Conservation (phyloP, 2,888 invertebrate species). For the Platypus cylindrus region DNA sequence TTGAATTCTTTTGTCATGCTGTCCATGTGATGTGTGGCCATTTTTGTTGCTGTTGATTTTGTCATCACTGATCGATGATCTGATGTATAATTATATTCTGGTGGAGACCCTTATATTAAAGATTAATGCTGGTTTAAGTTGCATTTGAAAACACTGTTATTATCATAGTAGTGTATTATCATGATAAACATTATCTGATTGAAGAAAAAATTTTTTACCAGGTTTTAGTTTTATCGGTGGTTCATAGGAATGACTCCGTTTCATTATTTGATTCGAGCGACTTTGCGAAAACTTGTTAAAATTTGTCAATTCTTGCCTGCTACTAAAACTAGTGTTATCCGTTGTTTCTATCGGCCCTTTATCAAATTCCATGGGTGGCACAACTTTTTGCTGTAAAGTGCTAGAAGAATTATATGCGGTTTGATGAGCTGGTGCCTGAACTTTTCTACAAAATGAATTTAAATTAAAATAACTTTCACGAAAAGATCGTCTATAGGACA, state of each 20-base stretch:
- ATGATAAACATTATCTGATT: not conserved
- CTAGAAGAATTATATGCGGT: slow-evolving; percentile 1
- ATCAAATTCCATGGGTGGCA: slow-evolving; percentile 51
- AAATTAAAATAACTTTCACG: not conserved
- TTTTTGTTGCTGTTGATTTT: slow-evolving; percentile 35
- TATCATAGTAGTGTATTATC: too few species aligned
- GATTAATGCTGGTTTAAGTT: not conserved
- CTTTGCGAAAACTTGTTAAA: slow-evolving; percentile 26
- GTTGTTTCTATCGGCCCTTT: slow-evolving; percentile 35
- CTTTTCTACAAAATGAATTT: slow-evolving; percentile 28
- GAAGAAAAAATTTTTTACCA: slow-evolving; percentile 20
- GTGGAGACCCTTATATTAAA: slow-evolving; percentile 36
- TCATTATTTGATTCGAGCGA: slow-evolving; percentile 24
- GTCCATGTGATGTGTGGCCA: slow-evolving; percentile 49
- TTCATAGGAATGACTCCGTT: slow-evolving; percentile 25
- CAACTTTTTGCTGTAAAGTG: slow-evolving; percentile 30
- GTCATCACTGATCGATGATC: slow-evolving; percentile 30
- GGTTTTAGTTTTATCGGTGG: slow-evolving; percentile 33
- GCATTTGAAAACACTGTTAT: too few species aligned
- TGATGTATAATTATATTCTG: slow-evolving; percentile 44
- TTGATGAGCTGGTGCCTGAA: slow-evolving; percentile 43
- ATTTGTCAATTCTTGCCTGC: slow-evolving; percentile 16
- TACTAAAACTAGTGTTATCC: slow-evolving; percentile 18
- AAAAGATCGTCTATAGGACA: not conserved
- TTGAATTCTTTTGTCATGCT: slow-evolving; percentile 56